Evolutionary conservation across 2,888 invertebrate species (phyloP).

Genomic region (Hirudinaria manillensis): DNA sequence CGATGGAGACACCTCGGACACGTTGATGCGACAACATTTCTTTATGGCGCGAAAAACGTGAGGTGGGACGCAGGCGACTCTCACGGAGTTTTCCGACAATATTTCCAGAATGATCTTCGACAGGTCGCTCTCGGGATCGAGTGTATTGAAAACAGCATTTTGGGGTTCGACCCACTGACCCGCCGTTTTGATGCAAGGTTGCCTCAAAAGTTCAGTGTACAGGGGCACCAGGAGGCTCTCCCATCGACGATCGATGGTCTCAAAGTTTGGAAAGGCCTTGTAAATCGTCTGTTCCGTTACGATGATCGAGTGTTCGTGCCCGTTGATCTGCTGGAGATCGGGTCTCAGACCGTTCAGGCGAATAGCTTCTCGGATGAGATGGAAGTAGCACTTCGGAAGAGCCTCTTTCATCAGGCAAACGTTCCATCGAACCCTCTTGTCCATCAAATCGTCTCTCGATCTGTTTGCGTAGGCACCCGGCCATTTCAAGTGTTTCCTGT

Average conservation of each 20-base stretch:
- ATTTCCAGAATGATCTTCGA: constrained; percentile 31
- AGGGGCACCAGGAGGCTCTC: constrained; percentile 24
- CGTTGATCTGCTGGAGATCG: background rate
- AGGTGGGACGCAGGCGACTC: constrained; percentile 35
- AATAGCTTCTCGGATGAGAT: constrained; percentile 40
- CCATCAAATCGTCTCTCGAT: constrained; percentile 40
- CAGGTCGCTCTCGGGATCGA: constrained; percentile 25
- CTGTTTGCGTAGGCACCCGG: constrained; percentile 30
- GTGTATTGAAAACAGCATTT: constrained; percentile 39
- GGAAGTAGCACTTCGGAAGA: constrained; percentile 44
- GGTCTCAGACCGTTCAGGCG: constrained; percentile 7
- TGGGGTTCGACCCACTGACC: constrained; percentile 36
- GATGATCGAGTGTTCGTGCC: background rate
- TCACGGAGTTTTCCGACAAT: constrained; percentile 28
- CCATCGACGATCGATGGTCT: constrained; percentile 30
- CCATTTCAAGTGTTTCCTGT: constrained; percentile 43
- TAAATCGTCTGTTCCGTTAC: constrained; percentile 29
- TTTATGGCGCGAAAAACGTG: constrained; percentile 38
- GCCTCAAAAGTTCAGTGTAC: constrained; percentile 28
- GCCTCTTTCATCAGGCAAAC: constrained; percentile 43
- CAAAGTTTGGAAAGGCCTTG: constrained; percentile 28
- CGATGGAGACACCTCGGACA: constrained; percentile 34
- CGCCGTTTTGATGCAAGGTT: constrained; percentile 32
- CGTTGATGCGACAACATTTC: constrained; percentile 35
- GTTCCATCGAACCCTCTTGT: constrained; percentile 48